Evolutionary conservation across 2,888 invertebrate species (phyloP).

Genomic region (Dasypolia templi): DNA sequence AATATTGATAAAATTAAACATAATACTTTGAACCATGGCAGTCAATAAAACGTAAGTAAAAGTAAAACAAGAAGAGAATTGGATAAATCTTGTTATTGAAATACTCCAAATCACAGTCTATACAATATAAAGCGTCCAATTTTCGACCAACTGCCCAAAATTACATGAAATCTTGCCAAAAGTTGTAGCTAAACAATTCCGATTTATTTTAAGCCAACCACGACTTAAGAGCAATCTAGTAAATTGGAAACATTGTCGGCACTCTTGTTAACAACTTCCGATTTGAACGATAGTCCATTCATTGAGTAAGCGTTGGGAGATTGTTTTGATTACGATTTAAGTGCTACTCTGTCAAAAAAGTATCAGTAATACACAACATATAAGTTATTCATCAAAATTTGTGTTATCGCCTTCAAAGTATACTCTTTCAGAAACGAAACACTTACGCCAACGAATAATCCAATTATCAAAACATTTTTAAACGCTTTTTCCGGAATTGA

Average conservation of each 20-base stretch:
- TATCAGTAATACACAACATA: no score
- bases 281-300: slow-evolving; percentile 45
- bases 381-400: no score
- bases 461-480: no score
- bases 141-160: slow-evolving; percentile 44
- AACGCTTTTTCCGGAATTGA: no score
- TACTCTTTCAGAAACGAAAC: no score
- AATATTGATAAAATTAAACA: not conserved
- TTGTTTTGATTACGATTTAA: slow-evolving; percentile 47
- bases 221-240: slow-evolving; percentile 56
- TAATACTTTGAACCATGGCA: not conserved
- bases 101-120: slow-evolving; percentile 18
- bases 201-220: slow-evolving; percentile 53
- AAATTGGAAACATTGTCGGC: slow-evolving; percentile 69
- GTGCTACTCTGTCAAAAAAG: no score
- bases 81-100: slow-evolving; percentile 4
- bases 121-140: slow-evolving; percentile 21
- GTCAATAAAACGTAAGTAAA: not conserved
- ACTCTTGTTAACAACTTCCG: slow-evolving; percentile 50
- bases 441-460: no score
- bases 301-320: slow-evolving; percentile 43
- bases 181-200: slow-evolving; percentile 44
- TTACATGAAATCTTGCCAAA: slow-evolving; percentile 56
- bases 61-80: slow-evolving; percentile 14
- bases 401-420: no score